phyloP scores from a whole-genome alignment of 2,113 vertebrate species.

The Lophochroa leadbeateri region DNA sequence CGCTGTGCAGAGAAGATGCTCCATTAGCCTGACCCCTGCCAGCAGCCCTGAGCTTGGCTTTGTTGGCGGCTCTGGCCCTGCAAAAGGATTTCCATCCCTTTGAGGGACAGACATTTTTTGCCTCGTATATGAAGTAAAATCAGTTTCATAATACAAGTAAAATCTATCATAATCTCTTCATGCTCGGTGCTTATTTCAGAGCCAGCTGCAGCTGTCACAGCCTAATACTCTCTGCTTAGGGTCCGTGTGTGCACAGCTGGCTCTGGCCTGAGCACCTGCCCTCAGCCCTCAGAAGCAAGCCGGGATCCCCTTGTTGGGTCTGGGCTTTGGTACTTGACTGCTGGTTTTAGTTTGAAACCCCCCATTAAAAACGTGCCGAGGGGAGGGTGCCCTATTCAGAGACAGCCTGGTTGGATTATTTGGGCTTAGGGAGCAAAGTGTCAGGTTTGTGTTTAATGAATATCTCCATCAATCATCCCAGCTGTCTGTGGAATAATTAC shows the following conservation, averaged over 20 bases:
- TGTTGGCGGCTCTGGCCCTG: neutral
- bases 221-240: constrained; percentile 60
- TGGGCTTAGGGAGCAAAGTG: constrained; percentile 63
- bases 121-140: constrained; percentile 62
- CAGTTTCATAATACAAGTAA: constrained; percentile 71
- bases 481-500: constrained; percentile 16
- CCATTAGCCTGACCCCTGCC: neutral
- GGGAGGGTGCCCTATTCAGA: constrained; percentile 40
- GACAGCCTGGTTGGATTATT: constrained; percentile 76
- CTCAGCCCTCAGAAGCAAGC: neutral
- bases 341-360: constrained; percentile 41
- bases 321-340: neutral
- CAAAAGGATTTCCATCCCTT: constrained; percentile 34
- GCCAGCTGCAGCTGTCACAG: constrained; percentile 72
- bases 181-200: constrained; percentile 64
- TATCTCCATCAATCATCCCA: constrained; percentile 48
- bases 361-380: neutral
- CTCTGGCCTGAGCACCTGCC: constrained; percentile 68
- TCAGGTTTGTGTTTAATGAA: constrained; percentile 62
- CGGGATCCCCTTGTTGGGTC: neutral
- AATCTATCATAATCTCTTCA: constrained; percentile 73
- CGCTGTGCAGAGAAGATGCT: neutral
- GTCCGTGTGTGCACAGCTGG: constrained; percentile 73
- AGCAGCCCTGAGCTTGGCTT: neutral
- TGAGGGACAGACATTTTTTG: constrained; percentile 34